Base-by-base conservation (phyloP, 2,888 invertebrate genomes). In the Zele albiditarsus region DNA sequence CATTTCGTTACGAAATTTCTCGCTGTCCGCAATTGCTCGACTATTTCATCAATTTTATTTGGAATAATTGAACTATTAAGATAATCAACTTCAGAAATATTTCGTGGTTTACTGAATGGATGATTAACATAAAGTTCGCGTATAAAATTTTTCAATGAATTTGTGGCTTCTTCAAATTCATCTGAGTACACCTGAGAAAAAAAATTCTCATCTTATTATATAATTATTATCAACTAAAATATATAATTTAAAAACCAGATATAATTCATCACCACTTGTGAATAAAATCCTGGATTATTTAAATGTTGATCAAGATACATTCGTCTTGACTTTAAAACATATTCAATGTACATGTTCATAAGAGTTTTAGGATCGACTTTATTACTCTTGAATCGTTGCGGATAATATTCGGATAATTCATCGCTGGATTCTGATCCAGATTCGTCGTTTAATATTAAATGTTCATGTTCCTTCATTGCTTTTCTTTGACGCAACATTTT, bases 211-310 rank as follows among this genome's bases (percentile, higher is more conserved):
- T 38, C 12, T 8, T 38, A 8, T 2, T 6, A n/a, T 38, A 12
- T 12, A 8, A 12, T 2, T 12, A 38, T 38, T 38, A 12, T 38
- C 12, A 38, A 38, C 12, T 38, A 8, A 8, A 38, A 38, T 8
- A 38, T 38, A 8, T 38, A 12, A 38, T 38, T 38, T 0, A 38
- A 8, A 38, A 12, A 12, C 2, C 2, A n/a, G n/a, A 12, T 3
- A 20, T 1, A 4, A 23, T 67, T 63, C 62, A 68, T 77, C 79
- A 89, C 87, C 78, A 85, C 84, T n/a, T 85, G 82, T 14, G 82
- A 83, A 80, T 87, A 88, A 71, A 87, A 85, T 70, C 89, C 89
- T n/a, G 88, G 88, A 71, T 87, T 86, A 33, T 82, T 78, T 31
- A 77, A 68, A 68, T 89, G 89, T 27, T 88, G 82, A 23, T 86